A percentile compares a stretch with the other conserved stretches of the same genome.
Evolutionary conservation across 2,888 invertebrate genomes (phyloP).

Genomic region (Ypsolopha scabrella): DNA sequence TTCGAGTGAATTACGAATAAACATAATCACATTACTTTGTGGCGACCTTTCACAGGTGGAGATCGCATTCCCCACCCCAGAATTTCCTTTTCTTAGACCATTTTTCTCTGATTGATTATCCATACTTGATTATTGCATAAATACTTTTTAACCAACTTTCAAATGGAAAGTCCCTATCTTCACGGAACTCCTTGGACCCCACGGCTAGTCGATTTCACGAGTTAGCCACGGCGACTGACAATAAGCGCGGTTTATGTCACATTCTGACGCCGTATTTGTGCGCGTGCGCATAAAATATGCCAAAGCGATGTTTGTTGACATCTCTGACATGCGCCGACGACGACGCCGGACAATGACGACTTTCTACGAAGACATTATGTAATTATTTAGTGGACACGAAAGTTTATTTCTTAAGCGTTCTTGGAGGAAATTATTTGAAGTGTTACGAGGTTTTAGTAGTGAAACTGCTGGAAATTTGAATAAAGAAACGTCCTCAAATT

Average conservation of each 20-base stretch:
- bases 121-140: too few relatives aligned
- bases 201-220: slow-evolving; percentile 58
- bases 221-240: slow-evolving; percentile 64
- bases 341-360: neutral
- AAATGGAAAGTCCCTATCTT: too few relatives aligned
- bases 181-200: slow-evolving; percentile 25
- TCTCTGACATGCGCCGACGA: neutral
- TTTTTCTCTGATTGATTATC: too few relatives aligned
- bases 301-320: neutral
- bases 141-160: too few relatives aligned
- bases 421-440: too few relatives aligned
- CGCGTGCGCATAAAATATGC: neutral
- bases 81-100: slow-evolving; percentile 16
- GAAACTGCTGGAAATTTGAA: too few relatives aligned
- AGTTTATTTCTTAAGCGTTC: too few relatives aligned
- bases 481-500: too few relatives aligned
- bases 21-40: too few relatives aligned
- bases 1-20: too few relatives aligned
- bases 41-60: neutral
- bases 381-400: too few relatives aligned
- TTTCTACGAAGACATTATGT: neutral
- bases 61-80: neutral
- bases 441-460: too few relatives aligned
- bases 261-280: slow-evolving; percentile 30
- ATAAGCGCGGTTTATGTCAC: slow-evolving; percentile 47